These are phyloP conservation scores for Pteruthius melanotis DNA, from an alignment of 2,113 vertebrate species.

Conservation along the genomic window DNA sequence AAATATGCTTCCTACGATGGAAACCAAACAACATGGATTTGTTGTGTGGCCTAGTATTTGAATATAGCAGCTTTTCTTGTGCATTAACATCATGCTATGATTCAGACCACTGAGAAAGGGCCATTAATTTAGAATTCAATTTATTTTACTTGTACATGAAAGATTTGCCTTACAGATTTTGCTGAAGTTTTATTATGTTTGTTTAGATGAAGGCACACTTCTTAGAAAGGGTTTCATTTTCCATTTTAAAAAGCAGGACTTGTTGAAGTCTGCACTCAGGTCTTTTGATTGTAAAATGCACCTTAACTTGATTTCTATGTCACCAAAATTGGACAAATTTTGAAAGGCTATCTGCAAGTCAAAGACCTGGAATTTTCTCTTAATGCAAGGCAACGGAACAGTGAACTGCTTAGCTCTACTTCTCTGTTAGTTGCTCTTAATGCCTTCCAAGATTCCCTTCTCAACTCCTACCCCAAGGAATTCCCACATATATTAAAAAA, in stretches of 20 bases:
- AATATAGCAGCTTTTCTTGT: not conserved
- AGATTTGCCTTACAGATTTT: not conserved
- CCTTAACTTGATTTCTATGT: not conserved
- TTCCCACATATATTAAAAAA: not conserved
- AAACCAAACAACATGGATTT: not conserved
- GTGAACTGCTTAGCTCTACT: not conserved
- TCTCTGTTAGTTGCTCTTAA: not conserved
- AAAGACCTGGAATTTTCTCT: not conserved
- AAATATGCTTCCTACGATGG: not conserved
- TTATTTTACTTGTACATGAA: constrained; percentile 18
- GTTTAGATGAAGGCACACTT: not conserved
- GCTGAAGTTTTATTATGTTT: not conserved
- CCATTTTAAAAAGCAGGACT: not conserved
- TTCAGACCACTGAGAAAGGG: constrained; percentile 10
- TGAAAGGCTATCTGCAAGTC: not conserved
- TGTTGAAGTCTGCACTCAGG: not conserved
- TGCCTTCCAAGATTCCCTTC: not conserved
- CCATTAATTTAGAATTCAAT: constrained; percentile 23
- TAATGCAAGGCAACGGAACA: not conserved
- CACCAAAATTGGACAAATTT: not conserved
- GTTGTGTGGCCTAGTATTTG: not conserved
- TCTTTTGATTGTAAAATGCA: not conserved
- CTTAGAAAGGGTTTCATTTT: not conserved
- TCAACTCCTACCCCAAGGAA: not conserved
- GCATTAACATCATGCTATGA: not conserved